phyloP scores from a whole-genome alignment of 2,797 vertebrate species.

The Harpagifer antarcticus region DNA sequence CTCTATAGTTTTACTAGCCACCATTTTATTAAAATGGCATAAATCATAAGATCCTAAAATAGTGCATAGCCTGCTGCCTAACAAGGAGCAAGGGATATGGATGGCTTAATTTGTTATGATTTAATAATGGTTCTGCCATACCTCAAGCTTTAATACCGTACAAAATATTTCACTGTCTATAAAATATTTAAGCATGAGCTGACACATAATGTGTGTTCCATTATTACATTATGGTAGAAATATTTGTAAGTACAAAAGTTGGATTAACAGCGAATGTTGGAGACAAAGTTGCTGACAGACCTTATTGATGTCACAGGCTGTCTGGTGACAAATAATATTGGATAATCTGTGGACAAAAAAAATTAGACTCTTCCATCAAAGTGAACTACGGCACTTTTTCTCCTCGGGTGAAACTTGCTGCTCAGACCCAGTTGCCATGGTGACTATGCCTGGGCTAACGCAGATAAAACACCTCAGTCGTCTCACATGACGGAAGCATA shows the following conservation, averaged over 20 bases:
- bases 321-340: conserved; percentile 30
- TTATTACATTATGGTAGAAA: conserved; percentile 26
- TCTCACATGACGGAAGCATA: conserved; percentile 37
- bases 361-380: conserved; percentile 46
- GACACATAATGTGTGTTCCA: neutral
- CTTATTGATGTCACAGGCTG: conserved; percentile 19
- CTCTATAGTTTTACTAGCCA: neutral
- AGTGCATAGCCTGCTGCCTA: conserved; percentile 3
- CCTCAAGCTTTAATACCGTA: conserved; percentile 38
- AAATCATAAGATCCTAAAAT: conserved; percentile 14
- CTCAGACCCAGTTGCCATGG: conserved; percentile 74
- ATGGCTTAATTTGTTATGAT: conserved; percentile 56
- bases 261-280: conserved; percentile 10
- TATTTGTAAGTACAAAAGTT: conserved; percentile 13
- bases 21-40: conserved; percentile 15
- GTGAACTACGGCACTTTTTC: conserved; percentile 49
- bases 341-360: conserved; percentile 31
- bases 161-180: conserved; percentile 18
- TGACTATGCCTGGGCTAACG: conserved; percentile 58
- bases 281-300: conserved; percentile 14
- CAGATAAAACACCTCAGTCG: conserved; percentile 63
- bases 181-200: conserved; percentile 41
- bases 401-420: conserved; percentile 62
- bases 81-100: conserved; percentile 19
- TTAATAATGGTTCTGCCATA: conserved; percentile 47